These are phyloP conservation scores for Camponotus fellah DNA, from an alignment of 2,888 invertebrate genomes.

Conservation along the genomic window DNA sequence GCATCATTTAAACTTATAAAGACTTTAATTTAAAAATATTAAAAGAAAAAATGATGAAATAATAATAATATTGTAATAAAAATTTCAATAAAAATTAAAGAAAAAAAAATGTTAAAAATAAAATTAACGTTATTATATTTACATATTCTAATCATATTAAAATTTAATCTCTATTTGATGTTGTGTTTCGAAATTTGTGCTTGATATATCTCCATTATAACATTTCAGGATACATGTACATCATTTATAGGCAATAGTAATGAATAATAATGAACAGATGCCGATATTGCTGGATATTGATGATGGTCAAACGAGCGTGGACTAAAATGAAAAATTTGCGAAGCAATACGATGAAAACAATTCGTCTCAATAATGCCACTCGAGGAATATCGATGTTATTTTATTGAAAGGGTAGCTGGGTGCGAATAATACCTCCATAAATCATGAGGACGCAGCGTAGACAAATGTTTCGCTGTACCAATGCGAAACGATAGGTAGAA, in stretches of 20 bases:
- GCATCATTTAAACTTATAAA: neutral
- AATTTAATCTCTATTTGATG: neutral
- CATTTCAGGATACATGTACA: neutral
- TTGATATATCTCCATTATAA: neutral
- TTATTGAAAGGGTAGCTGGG: slow-evolving; percentile 56
- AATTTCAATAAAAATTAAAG: neutral
- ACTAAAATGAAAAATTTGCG: slow-evolving; percentile 43
- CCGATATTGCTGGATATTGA: slow-evolving; percentile 30
- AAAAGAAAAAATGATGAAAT: neutral
- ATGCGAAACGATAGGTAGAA: slow-evolving; percentile 18
- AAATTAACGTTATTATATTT: neutral
- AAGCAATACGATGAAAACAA: slow-evolving; percentile 58
- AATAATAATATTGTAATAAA: neutral
- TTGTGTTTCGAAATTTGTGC: neutral
- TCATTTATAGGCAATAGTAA: slow-evolving; percentile 6
- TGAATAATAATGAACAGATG: slow-evolving; percentile 33
- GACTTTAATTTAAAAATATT: neutral
- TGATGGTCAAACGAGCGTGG: neutral
- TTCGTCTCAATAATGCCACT: slow-evolving; percentile 61
- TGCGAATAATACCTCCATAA: slow-evolving; percentile 61
- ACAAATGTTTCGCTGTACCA: slow-evolving; percentile 45
- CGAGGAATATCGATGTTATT: slow-evolving; percentile 62
- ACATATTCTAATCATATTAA: neutral
- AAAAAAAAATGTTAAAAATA: neutral
- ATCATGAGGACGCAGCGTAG: slow-evolving; percentile 57